These are phyloP conservation scores for Didymodactylos carnosus DNA, from an alignment of 2,888 invertebrate species.

Conservation along the genomic window DNA sequence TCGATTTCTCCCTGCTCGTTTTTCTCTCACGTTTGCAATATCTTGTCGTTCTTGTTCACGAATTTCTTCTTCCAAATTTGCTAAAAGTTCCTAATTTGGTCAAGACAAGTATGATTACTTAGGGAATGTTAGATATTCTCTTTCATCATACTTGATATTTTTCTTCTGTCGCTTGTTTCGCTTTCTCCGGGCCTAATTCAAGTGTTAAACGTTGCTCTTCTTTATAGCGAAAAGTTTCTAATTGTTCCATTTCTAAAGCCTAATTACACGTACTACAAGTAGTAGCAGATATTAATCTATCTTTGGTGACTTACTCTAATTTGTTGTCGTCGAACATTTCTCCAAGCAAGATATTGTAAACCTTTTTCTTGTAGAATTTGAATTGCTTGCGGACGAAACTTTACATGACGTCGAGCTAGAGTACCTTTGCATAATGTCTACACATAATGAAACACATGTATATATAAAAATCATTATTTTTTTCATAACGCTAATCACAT, in stretches of 20 bases:
- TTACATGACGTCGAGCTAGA: constrained; percentile 1
- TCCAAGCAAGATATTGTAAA: constrained; percentile 64
- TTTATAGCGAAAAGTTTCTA: neutral
- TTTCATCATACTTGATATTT: too few species aligned
- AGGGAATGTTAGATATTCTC: too few species aligned
- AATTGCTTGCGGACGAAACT: constrained; percentile 34
- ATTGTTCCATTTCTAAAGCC: neutral
- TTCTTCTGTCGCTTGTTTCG: neutral
- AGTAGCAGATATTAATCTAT: neutral
- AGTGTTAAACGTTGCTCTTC: neutral
- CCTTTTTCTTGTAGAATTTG: constrained; percentile 87
- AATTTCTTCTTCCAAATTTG: neutral
- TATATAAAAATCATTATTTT: neutral
- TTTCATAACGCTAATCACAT: constrained; percentile 58
- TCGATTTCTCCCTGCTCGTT: neutral
- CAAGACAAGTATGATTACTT: too few species aligned
- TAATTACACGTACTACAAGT: too few species aligned
- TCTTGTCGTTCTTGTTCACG: neutral
- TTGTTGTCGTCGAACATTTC: constrained; percentile 53
- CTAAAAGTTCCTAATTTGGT: neutral
- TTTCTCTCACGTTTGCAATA: neutral
- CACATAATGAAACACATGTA: neutral
- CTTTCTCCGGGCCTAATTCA: neutral
- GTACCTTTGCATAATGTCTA: neutral
- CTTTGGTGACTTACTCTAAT: constrained; percentile 24